A percentile compares a stretch with the other conserved stretches of the same genome.
Conservation (phyloP, 2,888 invertebrate species). For the Andrena flavipes region DNA sequence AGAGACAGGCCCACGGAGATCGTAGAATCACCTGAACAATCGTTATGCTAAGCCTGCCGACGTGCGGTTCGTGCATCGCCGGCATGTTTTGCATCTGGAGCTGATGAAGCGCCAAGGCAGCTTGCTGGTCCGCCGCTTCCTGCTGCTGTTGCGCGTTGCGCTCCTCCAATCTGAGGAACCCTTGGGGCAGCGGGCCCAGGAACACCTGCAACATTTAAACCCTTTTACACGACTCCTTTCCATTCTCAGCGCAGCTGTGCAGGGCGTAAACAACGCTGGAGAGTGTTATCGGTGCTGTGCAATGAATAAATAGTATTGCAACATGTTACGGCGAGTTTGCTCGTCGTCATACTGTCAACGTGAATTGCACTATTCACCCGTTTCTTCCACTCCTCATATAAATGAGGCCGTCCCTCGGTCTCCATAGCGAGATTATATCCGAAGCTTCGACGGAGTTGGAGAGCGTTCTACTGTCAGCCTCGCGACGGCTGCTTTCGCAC, state of each 20-base stretch:
- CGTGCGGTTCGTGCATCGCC: constrained; percentile 85
- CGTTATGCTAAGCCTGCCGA: constrained; percentile 93
- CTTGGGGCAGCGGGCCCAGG: constrained; percentile 91
- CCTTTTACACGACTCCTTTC: constrained; percentile 18
- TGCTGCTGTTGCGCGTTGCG: constrained; percentile 88
- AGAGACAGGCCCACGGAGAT: no score
- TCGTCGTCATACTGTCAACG: neutral
- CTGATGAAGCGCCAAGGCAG: constrained; percentile 90
- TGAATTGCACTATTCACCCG: constrained; percentile 68
- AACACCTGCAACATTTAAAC: constrained; percentile 87
- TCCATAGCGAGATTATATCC: constrained; percentile 67
- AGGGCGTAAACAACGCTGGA: neutral
- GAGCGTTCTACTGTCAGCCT: neutral
- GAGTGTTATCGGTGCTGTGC: neutral
- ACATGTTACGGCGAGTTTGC: neutral
- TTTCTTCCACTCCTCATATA: constrained; percentile 79
- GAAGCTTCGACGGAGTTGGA: neutral
- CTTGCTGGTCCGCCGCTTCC: constrained; percentile 92
- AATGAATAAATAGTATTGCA: neutral
- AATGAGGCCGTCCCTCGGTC: constrained; percentile 73
- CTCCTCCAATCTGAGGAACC: constrained; percentile 88
- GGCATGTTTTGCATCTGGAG: constrained; percentile 86
- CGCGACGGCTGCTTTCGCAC: constrained; percentile 5
- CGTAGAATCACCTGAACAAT: constrained; percentile 88
- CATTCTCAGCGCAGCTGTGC: neutral